phyloP scores from a whole-genome alignment of 2,113 vertebrate species.

The Notarius quadriscutis region DNA sequence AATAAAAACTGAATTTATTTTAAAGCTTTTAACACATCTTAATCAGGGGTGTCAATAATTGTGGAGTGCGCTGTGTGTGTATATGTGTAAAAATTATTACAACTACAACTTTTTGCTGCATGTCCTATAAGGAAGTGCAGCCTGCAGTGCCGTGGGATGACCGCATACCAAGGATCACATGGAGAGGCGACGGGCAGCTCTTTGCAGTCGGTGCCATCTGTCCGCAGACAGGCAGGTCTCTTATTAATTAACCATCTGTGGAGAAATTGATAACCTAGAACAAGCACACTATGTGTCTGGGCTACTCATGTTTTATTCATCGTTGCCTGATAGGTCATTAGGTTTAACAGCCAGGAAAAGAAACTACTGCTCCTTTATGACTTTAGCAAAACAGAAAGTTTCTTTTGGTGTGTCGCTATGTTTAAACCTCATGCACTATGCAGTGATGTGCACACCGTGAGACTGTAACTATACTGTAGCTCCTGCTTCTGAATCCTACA shows the following conservation, averaged over 20 bases:
- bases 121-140: conserved; percentile 72
- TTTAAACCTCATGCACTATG: background rate
- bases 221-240: conserved; percentile 76
- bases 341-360: background rate
- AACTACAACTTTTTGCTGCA: background rate
- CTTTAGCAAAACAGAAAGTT: background rate
- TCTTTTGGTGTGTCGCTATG: background rate
- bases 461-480: background rate
- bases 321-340: background rate
- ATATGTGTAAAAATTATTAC: background rate
- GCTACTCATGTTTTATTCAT: background rate
- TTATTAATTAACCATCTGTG: background rate
- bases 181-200: conserved; percentile 94
- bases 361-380: background rate
- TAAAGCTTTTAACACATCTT: too few species aligned
- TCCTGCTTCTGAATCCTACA: background rate
- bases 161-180: conserved; percentile 77
- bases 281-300: background rate
- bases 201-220: conserved; percentile 90
- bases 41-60: too few species aligned
- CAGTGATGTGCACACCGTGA: background rate
- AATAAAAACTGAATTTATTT: too few species aligned
- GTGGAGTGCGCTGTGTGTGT: background rate
- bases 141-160: conserved; percentile 85
- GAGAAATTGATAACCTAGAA: background rate